These are phyloP conservation scores for Lepilemur ruficaudatus DNA, from an alignment of 2,797 vertebrate genomes.

Conservation along the genomic window DNA sequence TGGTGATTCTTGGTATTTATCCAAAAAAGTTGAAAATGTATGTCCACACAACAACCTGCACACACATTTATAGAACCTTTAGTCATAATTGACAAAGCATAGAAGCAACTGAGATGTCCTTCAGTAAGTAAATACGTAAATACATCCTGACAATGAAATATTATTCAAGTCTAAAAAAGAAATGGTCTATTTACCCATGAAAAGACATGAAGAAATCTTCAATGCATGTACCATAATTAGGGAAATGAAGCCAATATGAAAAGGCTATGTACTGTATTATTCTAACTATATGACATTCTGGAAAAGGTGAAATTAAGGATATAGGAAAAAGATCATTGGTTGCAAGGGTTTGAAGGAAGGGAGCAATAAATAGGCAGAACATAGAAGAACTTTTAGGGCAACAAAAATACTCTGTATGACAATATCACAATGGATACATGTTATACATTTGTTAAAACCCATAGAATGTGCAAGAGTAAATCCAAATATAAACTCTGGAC, in stretches of 20 bases:
- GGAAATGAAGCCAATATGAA: not conserved
- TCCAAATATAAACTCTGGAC: not conserved
- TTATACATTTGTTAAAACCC: not conserved
- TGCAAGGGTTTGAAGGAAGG: not conserved
- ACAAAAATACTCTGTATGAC: not conserved
- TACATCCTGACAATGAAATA: not conserved
- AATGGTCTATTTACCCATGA: not conserved
- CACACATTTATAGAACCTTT: too few relatives aligned
- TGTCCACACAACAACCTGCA: too few relatives aligned
- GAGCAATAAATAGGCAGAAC: not conserved
- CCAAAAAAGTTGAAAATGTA: not conserved
- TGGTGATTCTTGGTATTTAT: not conserved
- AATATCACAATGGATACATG: not conserved
- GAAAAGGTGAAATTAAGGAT: too few relatives aligned
- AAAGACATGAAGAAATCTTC: not conserved
- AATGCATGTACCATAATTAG: not conserved
- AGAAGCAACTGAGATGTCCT: too few relatives aligned
- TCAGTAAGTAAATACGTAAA: too few relatives aligned
- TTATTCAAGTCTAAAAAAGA: not conserved
- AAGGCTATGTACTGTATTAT: not conserved
- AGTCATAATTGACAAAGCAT: too few relatives aligned
- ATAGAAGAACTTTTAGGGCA: not conserved
- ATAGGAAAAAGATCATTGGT: not conserved
- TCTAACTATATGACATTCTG: not conserved
- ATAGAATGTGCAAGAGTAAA: not conserved